Conservation (phyloP, 2,113 vertebrate genomes). For the Mustelus asterias region DNA sequence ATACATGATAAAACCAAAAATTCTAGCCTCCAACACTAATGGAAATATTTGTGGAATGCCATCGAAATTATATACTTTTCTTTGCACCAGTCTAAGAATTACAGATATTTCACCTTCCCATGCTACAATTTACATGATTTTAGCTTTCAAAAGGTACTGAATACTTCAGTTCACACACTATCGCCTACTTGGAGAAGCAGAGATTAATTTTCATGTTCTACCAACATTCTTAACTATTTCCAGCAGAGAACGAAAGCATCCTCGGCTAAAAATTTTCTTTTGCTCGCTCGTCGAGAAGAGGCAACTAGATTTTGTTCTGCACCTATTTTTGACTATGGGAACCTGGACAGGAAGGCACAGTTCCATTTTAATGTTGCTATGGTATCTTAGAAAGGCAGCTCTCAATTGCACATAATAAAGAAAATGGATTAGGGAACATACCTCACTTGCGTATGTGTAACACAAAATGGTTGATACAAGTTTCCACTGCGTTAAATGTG, state of each 20-base stretch:
- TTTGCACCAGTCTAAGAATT: not conserved
- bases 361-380: not conserved
- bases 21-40: not conserved
- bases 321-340: not conserved
- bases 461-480: not conserved
- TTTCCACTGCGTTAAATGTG: not conserved
- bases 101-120: not conserved
- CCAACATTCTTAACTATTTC: not conserved
- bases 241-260: not conserved
- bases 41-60: not conserved
- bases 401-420: not conserved
- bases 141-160: not conserved
- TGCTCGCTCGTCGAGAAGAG: not conserved
- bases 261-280: not conserved
- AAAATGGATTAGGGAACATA: not conserved
- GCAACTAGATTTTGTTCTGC: not conserved
- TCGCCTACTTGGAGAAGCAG: not conserved
- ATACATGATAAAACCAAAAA: not conserved
- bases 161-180: not conserved
- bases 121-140: not conserved
- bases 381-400: not conserved
- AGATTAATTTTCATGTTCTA: not conserved
- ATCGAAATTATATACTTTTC: not conserved
- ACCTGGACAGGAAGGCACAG: not conserved
- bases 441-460: not conserved